phyloP scores from a whole-genome alignment of 2,113 vertebrate genomes.

The Phocoena phocoena region DNA sequence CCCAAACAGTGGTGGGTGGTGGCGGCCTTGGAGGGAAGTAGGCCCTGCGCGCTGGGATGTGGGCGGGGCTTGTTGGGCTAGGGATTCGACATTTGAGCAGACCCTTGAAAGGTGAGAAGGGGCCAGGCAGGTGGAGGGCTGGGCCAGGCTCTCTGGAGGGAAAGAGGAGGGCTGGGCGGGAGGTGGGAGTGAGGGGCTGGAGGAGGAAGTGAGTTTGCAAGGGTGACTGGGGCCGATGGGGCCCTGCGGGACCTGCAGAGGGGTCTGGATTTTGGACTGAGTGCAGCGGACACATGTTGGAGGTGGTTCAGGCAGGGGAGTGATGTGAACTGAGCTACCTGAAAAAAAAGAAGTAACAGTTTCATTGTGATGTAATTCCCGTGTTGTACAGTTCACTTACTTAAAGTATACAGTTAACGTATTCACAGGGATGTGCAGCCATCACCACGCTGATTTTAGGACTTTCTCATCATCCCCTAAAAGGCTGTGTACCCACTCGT shows the following conservation, averaged over 20 bases:
- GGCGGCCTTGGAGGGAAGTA: neutral
- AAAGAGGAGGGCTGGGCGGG: neutral
- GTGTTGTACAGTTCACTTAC: fast-evolving
- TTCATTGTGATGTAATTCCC: neutral
- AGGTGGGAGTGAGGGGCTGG: neutral
- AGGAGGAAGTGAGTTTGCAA: neutral
- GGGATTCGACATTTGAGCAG: neutral
- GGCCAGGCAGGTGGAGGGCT: neutral
- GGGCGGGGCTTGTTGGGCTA: neutral
- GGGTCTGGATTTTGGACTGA: neutral
- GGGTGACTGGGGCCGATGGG: neutral
- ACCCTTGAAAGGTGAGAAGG: neutral
- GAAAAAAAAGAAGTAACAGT: neutral
- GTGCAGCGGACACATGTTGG: neutral
- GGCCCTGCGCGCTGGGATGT: neutral
- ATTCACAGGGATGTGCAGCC: fast-evolving
- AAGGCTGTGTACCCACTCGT: neutral
- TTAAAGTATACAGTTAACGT: fast-evolving
- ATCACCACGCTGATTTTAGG: neutral
- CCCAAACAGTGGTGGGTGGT: fast-evolving
- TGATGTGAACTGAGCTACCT: neutral
- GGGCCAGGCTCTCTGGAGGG: neutral
- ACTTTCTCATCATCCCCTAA: neutral
- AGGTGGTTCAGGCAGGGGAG: neutral
- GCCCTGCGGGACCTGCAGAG: neutral